Conservation (phyloP, 2,113 vertebrate genomes). For the Melanerpes formicivorus region DNA sequence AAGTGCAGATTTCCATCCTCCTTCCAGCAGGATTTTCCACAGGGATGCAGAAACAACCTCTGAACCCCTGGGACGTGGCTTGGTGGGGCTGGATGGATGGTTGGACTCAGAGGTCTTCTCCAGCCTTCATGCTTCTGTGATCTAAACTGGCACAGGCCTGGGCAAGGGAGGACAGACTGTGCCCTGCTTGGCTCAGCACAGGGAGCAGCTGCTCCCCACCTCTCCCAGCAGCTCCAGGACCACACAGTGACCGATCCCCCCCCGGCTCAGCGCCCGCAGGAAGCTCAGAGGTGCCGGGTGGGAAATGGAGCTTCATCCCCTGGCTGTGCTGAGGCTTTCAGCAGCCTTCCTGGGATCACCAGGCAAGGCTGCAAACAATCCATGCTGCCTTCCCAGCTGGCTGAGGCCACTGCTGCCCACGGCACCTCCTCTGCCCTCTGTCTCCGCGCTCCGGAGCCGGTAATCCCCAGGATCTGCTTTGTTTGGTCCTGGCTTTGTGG, state of each 20-base stretch:
- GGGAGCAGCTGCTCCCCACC: neutral
- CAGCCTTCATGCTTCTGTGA: too few relatives aligned
- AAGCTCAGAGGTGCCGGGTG: neutral
- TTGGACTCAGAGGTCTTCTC: too few relatives aligned
- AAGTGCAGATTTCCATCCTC: slow-evolving; percentile 41
- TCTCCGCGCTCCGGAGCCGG: accelerated
- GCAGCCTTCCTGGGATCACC: neutral
- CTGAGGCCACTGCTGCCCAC: neutral
- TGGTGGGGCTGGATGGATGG: too few relatives aligned
- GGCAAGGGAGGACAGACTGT: neutral
- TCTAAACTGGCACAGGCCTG: slow-evolving; percentile 13
- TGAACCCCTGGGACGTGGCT: neutral
- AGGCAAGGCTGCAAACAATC: neutral
- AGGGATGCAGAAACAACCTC: slow-evolving; percentile 37
- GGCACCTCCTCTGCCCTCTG: neutral
- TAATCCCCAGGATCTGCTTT: neutral
- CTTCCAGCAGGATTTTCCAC: slow-evolving; percentile 3
- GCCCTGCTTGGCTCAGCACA: slow-evolving; percentile 1
- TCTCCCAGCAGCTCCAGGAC: neutral
- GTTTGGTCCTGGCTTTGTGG: neutral
- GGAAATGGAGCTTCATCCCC: accelerated
- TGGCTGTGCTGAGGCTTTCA: neutral
- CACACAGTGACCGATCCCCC: neutral
- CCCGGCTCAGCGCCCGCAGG: neutral
- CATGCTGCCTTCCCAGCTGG: neutral